Percentiles rank a stretch among this genome's conserved stretches.
Evolutionary conservation across 2,888 invertebrate species (phyloP).

Genomic region (Epistrophe eligans): DNA sequence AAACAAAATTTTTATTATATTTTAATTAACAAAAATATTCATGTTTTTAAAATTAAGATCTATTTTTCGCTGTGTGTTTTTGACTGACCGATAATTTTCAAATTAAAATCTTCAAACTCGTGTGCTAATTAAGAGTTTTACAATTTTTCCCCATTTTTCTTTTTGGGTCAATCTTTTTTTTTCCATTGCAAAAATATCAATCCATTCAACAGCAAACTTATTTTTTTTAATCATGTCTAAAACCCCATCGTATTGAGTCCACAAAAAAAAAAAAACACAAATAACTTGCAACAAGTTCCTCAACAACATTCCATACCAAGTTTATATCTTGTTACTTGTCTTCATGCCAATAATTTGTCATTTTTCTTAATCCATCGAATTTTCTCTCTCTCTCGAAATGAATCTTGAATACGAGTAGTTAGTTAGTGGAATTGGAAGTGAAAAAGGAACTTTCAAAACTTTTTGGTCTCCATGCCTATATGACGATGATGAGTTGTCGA

Average conservation of each 20-base stretch:
- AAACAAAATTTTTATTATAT: no score
- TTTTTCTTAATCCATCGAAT: conserved; percentile 56
- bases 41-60: no score
- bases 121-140: no score
- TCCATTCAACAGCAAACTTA: background rate
- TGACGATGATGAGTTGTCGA: conserved; percentile 70
- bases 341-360: conserved; percentile 64
- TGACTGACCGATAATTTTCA: no score
- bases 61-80: no score
- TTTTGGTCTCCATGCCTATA: background rate
- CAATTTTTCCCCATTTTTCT: no score
- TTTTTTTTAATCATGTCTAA: background rate
- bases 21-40: no score
- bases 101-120: no score
- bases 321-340: conserved; percentile 56
- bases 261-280: background rate
- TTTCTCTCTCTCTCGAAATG: conserved; percentile 19
- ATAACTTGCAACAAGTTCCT: conserved; percentile 22
- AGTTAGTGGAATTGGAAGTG: background rate
- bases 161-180: background rate
- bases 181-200: background rate
- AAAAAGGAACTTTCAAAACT: conserved; percentile 34
- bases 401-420: conserved; percentile 1
- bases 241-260: background rate
- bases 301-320: conserved; percentile 29